Conservation (phyloP, 53 echinoderm and acorn worm genomes). For the Echinarachnius parma region DNA sequence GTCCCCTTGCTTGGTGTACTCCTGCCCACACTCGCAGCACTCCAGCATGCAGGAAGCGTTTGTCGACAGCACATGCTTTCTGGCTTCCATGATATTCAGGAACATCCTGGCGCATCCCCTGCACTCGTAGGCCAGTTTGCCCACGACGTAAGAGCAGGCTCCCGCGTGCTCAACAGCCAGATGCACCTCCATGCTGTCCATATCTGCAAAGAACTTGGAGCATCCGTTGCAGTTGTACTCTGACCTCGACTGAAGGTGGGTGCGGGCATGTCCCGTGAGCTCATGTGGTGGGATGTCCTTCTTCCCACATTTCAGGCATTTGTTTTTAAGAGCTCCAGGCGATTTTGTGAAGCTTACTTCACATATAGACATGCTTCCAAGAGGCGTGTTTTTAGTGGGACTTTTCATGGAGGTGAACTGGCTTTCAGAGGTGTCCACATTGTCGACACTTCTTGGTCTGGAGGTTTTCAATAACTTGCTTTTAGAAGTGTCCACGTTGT, state of each 20-base stretch:
- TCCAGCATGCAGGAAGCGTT: slow-evolving; percentile 12
- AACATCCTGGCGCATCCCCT: slow-evolving; percentile 4
- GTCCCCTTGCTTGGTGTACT: slow-evolving; percentile 10
- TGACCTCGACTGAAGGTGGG: slow-evolving; percentile 15
- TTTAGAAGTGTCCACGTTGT: too few species aligned
- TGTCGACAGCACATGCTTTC: slow-evolving; percentile 40
- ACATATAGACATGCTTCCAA: too few species aligned
- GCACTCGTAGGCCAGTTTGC: slow-evolving; percentile 19
- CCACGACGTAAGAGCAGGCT: slow-evolving; percentile 2
- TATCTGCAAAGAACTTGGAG: background rate
- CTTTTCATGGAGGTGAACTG: too few species aligned
- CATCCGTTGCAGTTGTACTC: slow-evolving; percentile 29
- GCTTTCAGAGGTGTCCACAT: background rate
- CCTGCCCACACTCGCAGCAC: background rate
- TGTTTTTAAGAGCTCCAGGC: background rate
- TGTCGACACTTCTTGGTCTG: background rate
- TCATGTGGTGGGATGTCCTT: background rate
- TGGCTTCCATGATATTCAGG: slow-evolving; percentile 9
- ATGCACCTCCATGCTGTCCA: slow-evolving; percentile 18
- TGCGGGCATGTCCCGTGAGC: slow-evolving; percentile 18
- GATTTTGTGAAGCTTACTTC: too few species aligned
- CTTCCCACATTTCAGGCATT: slow-evolving; percentile 19
- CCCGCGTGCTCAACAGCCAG: background rate
- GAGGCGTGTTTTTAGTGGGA: too few species aligned
- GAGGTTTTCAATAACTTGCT: background rate